Evolutionary conservation across 2,888 invertebrate genomes (phyloP).

Genomic region (Crocallis elinguaria): DNA sequence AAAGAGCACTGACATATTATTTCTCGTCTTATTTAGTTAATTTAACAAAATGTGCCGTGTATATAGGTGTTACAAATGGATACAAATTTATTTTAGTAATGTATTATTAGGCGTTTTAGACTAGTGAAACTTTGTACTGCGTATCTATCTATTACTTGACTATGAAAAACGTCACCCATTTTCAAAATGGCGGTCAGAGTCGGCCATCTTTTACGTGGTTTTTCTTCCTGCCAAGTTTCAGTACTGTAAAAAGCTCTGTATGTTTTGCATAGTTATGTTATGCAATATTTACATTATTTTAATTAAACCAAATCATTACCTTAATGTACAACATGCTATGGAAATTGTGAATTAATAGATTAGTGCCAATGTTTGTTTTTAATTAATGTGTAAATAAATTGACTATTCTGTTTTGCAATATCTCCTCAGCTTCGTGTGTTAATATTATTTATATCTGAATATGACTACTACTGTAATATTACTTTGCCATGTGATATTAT

Average conservation of each 20-base stretch:
- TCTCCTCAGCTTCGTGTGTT: neutral
- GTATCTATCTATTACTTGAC: neutral
- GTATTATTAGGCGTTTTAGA: constrained; percentile 26
- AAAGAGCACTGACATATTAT: constrained; percentile 66
- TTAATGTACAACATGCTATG: constrained; percentile 74
- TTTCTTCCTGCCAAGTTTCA: neutral
- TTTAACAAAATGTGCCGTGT: constrained; percentile 79
- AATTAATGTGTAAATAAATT: constrained; percentile 47
- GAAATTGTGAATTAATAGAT: constrained; percentile 54
- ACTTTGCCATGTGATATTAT: neutral
- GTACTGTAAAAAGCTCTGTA: constrained; percentile 14
- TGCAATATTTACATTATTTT: constrained; percentile 34
- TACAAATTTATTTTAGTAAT: constrained; percentile 60
- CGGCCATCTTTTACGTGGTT: neutral
- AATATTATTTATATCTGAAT: neutral
- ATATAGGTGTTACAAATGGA: constrained; percentile 64
- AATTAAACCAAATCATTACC: constrained; percentile 77
- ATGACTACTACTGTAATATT: neutral
- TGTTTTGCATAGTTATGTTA: constrained; percentile 15
- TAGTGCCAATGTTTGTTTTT: constrained; percentile 75
- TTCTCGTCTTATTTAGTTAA: constrained; percentile 49
- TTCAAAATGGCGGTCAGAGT: neutral
- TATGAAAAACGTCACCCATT: neutral
- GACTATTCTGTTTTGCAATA: neutral
- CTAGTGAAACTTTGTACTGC: constrained; percentile 2